Percentiles rank a stretch among this genome's conserved stretches.
These are phyloP conservation scores for Eulacestoma nigropectus DNA, from an alignment of 2,113 vertebrate genomes.

Conservation along the genomic window DNA sequence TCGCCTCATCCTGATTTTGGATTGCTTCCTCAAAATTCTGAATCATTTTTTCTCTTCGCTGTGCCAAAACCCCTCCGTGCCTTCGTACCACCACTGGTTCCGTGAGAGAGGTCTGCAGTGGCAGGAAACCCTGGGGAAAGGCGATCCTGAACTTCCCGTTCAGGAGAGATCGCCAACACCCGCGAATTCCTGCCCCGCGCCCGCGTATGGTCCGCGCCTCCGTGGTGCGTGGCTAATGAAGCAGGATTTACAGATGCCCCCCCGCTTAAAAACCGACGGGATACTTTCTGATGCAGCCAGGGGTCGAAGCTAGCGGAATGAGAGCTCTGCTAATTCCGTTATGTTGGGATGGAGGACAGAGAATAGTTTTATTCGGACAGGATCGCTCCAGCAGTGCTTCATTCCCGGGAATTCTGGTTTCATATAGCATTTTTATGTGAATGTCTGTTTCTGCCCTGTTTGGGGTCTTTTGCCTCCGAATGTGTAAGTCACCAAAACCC, in stretches of 20 bases:
- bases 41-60: neutral
- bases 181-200: neutral
- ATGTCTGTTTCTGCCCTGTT: neutral
- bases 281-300: neutral
- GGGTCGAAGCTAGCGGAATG: neutral
- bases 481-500: neutral
- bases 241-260: neutral
- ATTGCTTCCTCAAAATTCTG: neutral
- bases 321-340: neutral
- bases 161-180: neutral
- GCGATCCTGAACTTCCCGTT: conserved; percentile 53
- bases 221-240: neutral
- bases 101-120: neutral
- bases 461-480: neutral
- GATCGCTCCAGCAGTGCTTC: neutral
- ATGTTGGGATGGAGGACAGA: neutral
- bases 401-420: neutral
- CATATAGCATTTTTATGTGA: neutral
- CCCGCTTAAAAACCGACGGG: neutral
- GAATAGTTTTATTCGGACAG: neutral
- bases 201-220: neutral
- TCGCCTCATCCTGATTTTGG: neutral
- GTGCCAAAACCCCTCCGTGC: neutral
- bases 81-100: neutral
- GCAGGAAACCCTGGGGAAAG: conserved; percentile 14